Evolutionary conservation across 2,113 vertebrate species (phyloP).

Genomic region (Fulica atra): DNA sequence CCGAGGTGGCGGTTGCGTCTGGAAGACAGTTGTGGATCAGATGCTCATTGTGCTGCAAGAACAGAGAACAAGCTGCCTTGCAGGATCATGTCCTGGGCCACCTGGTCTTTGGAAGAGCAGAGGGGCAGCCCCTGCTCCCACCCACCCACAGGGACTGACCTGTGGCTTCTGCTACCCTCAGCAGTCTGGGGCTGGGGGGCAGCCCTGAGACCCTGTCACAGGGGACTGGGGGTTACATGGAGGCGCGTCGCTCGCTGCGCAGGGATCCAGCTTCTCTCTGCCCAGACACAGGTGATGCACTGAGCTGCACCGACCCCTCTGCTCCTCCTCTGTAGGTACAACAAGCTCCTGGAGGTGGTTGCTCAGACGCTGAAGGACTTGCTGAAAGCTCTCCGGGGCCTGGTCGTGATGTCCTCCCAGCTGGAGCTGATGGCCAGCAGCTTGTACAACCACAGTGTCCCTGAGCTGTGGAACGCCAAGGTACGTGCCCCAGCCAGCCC

Average conservation of each 20-base stretch:
- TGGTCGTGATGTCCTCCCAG: conserved; percentile 90
- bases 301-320: background rate
- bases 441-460: conserved; percentile 87
- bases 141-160: too few relatives aligned
- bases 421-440: conserved; percentile 89
- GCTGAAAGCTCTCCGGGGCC: conserved; percentile 88
- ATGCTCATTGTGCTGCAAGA: too few relatives aligned
- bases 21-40: too few relatives aligned
- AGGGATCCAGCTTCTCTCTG: background rate
- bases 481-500: background rate
- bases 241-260: background rate
- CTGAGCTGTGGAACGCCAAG: conserved; percentile 88
- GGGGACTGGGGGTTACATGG: background rate
- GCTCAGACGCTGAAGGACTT: conserved; percentile 81
- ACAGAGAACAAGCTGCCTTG: too few relatives aligned
- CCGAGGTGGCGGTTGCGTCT: too few relatives aligned
- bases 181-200: background rate
- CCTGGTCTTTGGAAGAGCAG: background rate
- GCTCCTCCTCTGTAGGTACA: conserved; percentile 79
- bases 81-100: background rate
- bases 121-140: background rate
- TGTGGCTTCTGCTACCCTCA: background rate
- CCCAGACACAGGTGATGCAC: accelerated
- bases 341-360: conserved; percentile 84
- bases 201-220: background rate